Conservation (phyloP, 2,113 vertebrate species). For the Vanacampus margaritifer region DNA sequence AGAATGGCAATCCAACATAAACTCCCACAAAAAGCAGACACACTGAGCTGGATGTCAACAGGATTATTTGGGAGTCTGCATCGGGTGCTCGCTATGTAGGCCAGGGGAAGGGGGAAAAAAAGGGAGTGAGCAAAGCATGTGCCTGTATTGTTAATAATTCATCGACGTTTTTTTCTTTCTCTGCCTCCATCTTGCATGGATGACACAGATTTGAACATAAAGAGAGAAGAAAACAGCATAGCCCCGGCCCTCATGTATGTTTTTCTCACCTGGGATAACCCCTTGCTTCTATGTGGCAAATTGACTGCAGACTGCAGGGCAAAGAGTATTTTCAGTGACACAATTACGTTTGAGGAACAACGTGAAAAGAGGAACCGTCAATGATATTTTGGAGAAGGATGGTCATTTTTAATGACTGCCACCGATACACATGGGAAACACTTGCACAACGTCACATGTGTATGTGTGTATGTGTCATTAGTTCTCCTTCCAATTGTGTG, state of each 20-base stretch:
- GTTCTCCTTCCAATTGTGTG: neutral
- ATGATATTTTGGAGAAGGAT: neutral
- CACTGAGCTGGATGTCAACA: constrained; percentile 21
- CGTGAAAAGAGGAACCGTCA: neutral
- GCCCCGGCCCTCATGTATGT: neutral
- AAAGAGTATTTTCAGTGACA: constrained; percentile 4
- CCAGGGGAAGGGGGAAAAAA: constrained; percentile 48
- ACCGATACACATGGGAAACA: neutral
- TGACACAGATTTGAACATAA: constrained; percentile 8
- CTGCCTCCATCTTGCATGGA: constrained; percentile 13
- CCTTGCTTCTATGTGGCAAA: constrained; percentile 20
- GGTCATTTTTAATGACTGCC: constrained; percentile 9
- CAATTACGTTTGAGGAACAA: constrained; percentile 6
- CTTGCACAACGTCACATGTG: constrained; percentile 8
- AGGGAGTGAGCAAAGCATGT: constrained; percentile 43
- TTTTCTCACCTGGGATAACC: constrained; percentile 35
- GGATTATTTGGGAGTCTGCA: constrained; percentile 47
- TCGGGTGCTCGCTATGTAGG: constrained; percentile 59
- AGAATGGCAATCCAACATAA: constrained; percentile 1
- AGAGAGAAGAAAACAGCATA: neutral
- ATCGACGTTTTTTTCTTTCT: constrained; percentile 21
- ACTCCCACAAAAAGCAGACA: constrained; percentile 5
- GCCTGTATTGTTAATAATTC: constrained; percentile 52
- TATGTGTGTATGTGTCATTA: neutral
- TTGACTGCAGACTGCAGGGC: neutral